Base-by-base conservation (phyloP, 2,888 invertebrate species). In the Salpingus planirostris region DNA sequence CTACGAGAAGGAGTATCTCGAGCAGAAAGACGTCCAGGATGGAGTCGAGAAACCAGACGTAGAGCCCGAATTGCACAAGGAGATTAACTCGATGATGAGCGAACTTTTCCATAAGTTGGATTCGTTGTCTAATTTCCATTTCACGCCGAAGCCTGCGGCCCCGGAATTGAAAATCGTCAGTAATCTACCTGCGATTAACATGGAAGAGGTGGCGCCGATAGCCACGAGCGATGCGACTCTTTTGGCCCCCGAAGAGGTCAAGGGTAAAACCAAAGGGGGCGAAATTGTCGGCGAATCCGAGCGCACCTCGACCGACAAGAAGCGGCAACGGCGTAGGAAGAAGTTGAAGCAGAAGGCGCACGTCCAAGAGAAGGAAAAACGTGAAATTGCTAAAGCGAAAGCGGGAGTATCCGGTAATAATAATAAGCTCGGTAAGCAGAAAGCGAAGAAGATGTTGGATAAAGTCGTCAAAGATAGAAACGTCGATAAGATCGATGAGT, bases 121-220 rank as follows among this genome's bases (percentile, higher is more conserved):
- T 66, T 88, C 95, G 0, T 68, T 98, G 8, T 84, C 86, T 1
- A 93, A 97, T 62, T 95, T 85, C 64, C 89, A 95, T 62, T 97
- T 86, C 55, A 92, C 92, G 24, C 96, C 97, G 0, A 88, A 82
- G 68, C 75, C 78, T 34, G 78, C 81, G 1, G 75, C 78, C 36
- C 85, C 92, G 0, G 96, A 97, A 53, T 69, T 93, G 2, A 88
- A 85, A 65, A 83, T 98, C 37, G 73, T 97, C 3, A 85, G 80
- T 36, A 96, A 98, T 59, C 71, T 89, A 40, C 89, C 96, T 1
- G 88, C 93, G 0, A 78, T 97, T 28, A 76, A 71, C 15, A 86
- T 95, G 78, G 98, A 98, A 64, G 97, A 98, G 65, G 92, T 95
- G 4, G 91, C 92, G 0, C 96, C 96, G 0, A 72, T 88, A 3